Evolutionary conservation across 2,888 invertebrate genomes (phyloP), one percentile per base, ranked within the genome.

Genomic region (Hypena proboscidalis): DNA sequence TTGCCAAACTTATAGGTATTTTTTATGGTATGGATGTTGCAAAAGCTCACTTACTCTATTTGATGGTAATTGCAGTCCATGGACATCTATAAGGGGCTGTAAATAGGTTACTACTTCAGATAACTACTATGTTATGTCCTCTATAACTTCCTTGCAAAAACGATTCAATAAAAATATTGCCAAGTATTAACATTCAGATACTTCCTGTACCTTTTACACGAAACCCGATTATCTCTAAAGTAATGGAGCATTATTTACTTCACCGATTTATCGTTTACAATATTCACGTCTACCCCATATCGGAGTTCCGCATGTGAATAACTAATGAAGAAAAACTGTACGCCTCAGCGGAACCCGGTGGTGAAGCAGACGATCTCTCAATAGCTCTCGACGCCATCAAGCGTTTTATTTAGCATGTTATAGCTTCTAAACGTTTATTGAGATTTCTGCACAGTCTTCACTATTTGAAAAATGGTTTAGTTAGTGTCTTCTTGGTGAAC

Each of bases 1-100:
- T 80, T 79, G 77, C 64, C 69, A 60, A 79, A 78, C 63, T 81
- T 77, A 70, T 70, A 74, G 66, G 71, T n/a, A n/a, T n/a, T n/a
- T n/a, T n/a, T n/a, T n/a, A n/a, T n/a, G n/a, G n/a, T n/a, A n/a
- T n/a, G n/a, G n/a, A n/a, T n/a, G n/a, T n/a, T n/a, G n/a, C n/a
- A n/a, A n/a, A n/a, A n/a, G n/a, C n/a, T n/a, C n/a, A n/a, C n/a
- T n/a, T n/a, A n/a, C n/a, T n/a, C n/a, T n/a, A n/a, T n/a, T n/a
- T n/a, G n/a, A n/a, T n/a, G n/a, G n/a, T n/a, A n/a, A n/a, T n/a
- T n/a, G n/a, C n/a, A n/a, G n/a, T n/a, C n/a, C n/a, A n/a, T n/a
- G n/a, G n/a, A n/a, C n/a, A n/a, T n/a, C n/a, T n/a, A n/a, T n/a
- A n/a, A n/a, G n/a, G n/a, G n/a, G n/a, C n/a, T n/a, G n/a, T n/a